Conservation (phyloP, 2,797 vertebrate genomes). For the Bradypodion pumilum region DNA sequence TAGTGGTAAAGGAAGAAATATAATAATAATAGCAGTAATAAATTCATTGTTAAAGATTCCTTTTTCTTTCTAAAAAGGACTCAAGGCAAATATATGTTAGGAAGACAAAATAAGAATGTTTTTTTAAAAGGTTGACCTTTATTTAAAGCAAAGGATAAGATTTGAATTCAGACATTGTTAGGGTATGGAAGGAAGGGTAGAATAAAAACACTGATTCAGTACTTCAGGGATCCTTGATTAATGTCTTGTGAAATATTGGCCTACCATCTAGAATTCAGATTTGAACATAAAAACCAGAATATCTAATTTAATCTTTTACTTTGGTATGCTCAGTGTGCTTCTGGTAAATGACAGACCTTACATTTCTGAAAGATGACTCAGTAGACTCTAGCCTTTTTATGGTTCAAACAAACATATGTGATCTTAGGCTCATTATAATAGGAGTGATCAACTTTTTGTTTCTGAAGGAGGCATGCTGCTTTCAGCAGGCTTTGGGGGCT, state of each 20-base stretch:
- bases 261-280: neutral
- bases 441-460: neutral
- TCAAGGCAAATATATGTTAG: neutral
- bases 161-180: neutral
- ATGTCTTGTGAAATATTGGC: neutral
- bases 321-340: too few relatives aligned
- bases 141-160: constrained; percentile 22
- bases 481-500: neutral
- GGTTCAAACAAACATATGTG: neutral
- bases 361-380: too few relatives aligned
- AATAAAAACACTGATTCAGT: neutral
- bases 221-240: neutral
- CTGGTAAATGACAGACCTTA: neutral
- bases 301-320: neutral
- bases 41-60: too few relatives aligned
- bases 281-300: neutral
- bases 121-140: neutral
- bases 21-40: too few relatives aligned
- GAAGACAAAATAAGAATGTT: neutral
- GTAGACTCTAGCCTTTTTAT: neutral
- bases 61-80: neutral
- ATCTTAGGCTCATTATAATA: neutral
- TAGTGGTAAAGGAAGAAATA: too few relatives aligned
- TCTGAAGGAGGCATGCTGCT: neutral
- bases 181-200: neutral